Conservation (phyloP, 1,140 invertebrate genomes). For the Drosophila prosaltans region DNA sequence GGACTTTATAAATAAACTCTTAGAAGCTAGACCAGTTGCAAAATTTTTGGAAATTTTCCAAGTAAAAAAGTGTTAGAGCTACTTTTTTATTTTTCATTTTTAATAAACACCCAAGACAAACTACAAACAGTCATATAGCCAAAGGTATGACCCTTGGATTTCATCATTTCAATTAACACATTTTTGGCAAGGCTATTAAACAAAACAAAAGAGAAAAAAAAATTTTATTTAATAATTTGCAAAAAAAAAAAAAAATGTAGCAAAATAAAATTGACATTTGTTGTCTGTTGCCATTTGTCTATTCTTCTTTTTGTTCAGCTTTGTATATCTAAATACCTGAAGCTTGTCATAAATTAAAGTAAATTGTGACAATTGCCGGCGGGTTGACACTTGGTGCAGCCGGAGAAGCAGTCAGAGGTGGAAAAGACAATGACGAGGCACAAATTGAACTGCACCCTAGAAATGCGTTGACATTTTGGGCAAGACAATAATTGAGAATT, state of each 20-base stretch:
- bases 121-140: too few species aligned
- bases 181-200: slow-evolving; percentile 29
- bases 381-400: slow-evolving; percentile 22
- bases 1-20: too few species aligned
- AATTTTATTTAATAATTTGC: neutral
- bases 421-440: slow-evolving; percentile 38
- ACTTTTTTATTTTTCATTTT: too few species aligned
- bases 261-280: slow-evolving; percentile 42
- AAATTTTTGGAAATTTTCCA: too few species aligned
- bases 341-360: slow-evolving; percentile 49
- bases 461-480: slow-evolving; percentile 72
- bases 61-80: too few species aligned
- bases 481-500: slow-evolving; percentile 32
- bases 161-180: slow-evolving; percentile 52
- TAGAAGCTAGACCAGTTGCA: too few species aligned
- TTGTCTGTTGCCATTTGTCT: neutral
- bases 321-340: slow-evolving; percentile 21
- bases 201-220: neutral
- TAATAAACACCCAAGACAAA: too few species aligned
- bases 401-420: slow-evolving; percentile 39
- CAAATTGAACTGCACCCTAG: slow-evolving; percentile 64
- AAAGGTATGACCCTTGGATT: slow-evolving; percentile 2
- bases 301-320: slow-evolving; percentile 12
- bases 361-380: slow-evolving; percentile 45
- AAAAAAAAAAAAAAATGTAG: slow-evolving; percentile 50